Evolutionary conservation across 2,113 vertebrate species (phyloP).

Genomic region (Scomber japonicus): DNA sequence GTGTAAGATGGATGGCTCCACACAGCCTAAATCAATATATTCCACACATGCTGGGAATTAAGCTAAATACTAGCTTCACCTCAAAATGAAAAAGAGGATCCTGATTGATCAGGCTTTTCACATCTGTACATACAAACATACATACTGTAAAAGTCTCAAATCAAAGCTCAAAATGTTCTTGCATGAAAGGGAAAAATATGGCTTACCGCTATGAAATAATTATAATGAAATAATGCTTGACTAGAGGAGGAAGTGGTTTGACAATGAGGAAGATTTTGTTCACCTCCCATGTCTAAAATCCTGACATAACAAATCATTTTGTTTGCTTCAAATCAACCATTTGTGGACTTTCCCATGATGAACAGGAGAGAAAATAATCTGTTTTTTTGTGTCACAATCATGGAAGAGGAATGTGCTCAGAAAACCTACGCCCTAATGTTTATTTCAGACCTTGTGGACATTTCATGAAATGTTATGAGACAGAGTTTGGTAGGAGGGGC

Average conservation of each 20-base stretch:
- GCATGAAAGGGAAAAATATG: neutral
- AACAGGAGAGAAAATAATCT: too few species aligned
- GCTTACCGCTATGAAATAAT: neutral
- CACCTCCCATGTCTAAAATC: too few species aligned
- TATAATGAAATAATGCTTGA: neutral
- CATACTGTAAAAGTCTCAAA: neutral
- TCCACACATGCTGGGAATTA: conserved; percentile 36
- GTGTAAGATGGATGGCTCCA: conserved; percentile 61
- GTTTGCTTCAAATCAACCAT: too few species aligned
- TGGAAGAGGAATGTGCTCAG: too few species aligned
- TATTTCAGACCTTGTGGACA: too few species aligned
- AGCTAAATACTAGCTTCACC: conserved; percentile 13
- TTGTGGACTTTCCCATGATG: too few species aligned
- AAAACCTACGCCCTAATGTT: too few species aligned
- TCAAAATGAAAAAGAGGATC: conserved; percentile 24
- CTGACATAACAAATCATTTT: too few species aligned
- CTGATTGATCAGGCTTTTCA: conserved; percentile 21
- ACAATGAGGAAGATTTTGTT: too few species aligned
- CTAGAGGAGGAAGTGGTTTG: too few species aligned
- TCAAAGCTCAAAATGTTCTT: neutral
- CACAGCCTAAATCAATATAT: conserved; percentile 60
- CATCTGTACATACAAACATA: neutral
- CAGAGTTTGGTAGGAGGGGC: too few species aligned
- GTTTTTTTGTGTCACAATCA: too few species aligned
- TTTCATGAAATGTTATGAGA: neutral